Evolutionary conservation across 1,140 invertebrate species (phyloP), one percentile per base, ranked within the genome.

Genomic region (Protaetia brevitarsis): DNA sequence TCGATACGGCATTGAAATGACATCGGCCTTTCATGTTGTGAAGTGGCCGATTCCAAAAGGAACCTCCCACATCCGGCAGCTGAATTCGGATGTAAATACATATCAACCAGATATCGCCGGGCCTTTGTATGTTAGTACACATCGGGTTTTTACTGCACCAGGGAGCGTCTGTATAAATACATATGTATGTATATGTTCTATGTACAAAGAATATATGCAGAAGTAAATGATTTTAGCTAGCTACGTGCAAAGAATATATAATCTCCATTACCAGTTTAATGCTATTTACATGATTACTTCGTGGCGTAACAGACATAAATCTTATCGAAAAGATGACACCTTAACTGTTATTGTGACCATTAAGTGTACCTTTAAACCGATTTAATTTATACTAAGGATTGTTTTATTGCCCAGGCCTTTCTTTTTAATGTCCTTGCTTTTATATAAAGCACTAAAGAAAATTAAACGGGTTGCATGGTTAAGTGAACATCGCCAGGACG

Each of bases 51-150:
- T 51, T 51, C 11, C 13, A 51, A 51, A 23, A 23, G n/a, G n/a
- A n/a, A 51, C 41, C 16, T 23, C 19, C 4, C 41, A 8, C 41
- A 21, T 7, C 16, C 41, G 41, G 19, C 19, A 51, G 16, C 16
- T 16, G 41, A 51, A 45, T 45, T 13, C 41, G 10, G 23, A 51
- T 21, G 41, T 51, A 51, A 51, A 51, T 51, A 51, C 8, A 51
- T n/a, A n/a, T n/a, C n/a, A 51, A 51, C 41, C 41, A 19, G 41
- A 51, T 23, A n/a, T n/a, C n/a, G n/a, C n/a, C n/a, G n/a, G 31
- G 41, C 41, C 16, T 23, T 26, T 23, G 19, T 37, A 11, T 51
- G 41, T 51, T 10, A 23, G 16, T 23, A 23, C 16, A 8, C 3
- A 3, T 51, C 16, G 6, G 41, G 0, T 19, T 51, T 10, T 51